phyloP scores from a whole-genome alignment of 2,888 invertebrate genomes.

The Cordilura impudica region DNA sequence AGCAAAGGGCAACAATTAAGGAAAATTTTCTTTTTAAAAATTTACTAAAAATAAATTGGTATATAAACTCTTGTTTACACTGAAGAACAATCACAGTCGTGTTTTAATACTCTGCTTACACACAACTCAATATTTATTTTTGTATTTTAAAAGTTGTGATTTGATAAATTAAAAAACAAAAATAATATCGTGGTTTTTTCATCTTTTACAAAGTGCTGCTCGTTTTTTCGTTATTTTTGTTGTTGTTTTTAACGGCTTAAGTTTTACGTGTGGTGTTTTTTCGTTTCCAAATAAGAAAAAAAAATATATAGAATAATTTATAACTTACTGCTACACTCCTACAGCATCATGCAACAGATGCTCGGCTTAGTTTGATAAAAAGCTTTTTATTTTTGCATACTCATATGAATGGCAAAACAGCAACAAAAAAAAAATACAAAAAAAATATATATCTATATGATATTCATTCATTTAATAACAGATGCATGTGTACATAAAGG shows the following conservation, averaged over 20 bases:
- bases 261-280: slow-evolving; percentile 4
- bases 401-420: not conserved
- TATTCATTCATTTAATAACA: slow-evolving; percentile 1
- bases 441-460: slow-evolving; percentile 11
- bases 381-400: not conserved
- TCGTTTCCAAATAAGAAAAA: not conserved
- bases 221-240: too few species aligned
- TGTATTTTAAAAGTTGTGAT: not conserved
- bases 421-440: slow-evolving; percentile 2
- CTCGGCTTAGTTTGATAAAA: slow-evolving; percentile 48
- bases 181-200: not conserved
- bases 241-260: not conserved
- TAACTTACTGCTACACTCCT: not conserved
- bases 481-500: not conserved
- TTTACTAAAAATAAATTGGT: slow-evolving; percentile 70
- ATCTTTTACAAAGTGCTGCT: not conserved
- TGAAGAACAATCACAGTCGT: slow-evolving; percentile 67
- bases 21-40: slow-evolving; percentile 67
- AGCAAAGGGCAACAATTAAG: slow-evolving; percentile 16
- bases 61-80: slow-evolving; percentile 72
- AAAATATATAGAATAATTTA: not conserved
- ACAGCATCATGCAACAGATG: slow-evolving; percentile 29
- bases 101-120: slow-evolving; percentile 64
- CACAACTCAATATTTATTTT: slow-evolving; percentile 54
- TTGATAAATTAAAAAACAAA: too few species aligned